Evolutionary conservation across 2,113 vertebrate species (phyloP).

Genomic region (Poeciliopsis retropinna): DNA sequence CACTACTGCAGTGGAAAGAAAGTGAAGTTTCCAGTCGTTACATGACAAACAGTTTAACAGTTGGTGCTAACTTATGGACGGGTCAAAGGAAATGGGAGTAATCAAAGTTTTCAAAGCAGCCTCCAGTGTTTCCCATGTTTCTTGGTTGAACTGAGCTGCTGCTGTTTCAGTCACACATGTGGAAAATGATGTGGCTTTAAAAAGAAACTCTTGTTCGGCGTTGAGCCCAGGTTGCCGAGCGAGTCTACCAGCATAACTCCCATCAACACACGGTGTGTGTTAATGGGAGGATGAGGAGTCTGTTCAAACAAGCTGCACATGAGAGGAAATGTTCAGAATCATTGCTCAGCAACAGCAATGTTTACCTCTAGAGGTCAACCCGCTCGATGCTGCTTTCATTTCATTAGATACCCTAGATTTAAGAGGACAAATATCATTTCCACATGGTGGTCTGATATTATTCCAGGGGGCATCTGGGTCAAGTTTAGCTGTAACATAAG

Average conservation of each 20-base stretch:
- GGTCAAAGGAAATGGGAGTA: background rate
- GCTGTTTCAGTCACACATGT: constrained; percentile 61
- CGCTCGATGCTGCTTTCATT: too few relatives aligned
- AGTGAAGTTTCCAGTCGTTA: background rate
- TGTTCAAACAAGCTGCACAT: constrained; percentile 13
- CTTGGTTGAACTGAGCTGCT: constrained; percentile 50
- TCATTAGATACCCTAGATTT: background rate
- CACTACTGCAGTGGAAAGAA: background rate
- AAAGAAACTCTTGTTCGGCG: constrained; percentile 65
- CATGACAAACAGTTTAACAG: background rate
- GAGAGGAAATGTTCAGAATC: background rate
- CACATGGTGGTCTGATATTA: background rate
- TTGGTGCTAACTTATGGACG: background rate
- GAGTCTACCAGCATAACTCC: constrained; percentile 49
- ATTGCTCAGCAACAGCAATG: background rate
- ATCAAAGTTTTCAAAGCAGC: constrained; percentile 11
- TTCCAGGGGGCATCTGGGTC: constrained; percentile 27
- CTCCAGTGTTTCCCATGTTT: constrained; percentile 22
- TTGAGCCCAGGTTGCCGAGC: constrained; percentile 58
- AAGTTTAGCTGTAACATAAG: constrained; percentile 11
- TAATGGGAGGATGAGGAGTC: constrained; percentile 1
- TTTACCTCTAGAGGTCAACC: too few relatives aligned
- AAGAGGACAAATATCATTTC: constrained; percentile 4
- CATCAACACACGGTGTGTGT: constrained; percentile 33
- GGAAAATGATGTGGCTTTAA: constrained; percentile 48